phyloP scores from a whole-genome alignment of 2,113 vertebrate species.

The Oreochromis niloticus region DNA sequence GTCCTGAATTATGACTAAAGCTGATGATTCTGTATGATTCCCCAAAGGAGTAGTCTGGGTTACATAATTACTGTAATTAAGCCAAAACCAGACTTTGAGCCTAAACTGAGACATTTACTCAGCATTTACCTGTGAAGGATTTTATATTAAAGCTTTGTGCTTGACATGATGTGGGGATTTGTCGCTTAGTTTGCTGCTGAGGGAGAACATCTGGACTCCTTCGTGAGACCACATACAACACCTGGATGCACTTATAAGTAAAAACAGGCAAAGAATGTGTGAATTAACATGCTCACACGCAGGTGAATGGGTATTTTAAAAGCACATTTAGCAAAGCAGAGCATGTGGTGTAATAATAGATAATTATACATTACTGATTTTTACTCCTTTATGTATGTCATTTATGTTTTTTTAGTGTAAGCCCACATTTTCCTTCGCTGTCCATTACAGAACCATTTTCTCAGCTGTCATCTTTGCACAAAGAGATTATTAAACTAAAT shows the following conservation, averaged over 20 bases:
- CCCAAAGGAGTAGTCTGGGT: background rate
- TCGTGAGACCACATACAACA: background rate
- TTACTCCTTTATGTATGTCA: rapidly evolving
- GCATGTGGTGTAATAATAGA: background rate
- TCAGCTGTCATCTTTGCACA: background rate
- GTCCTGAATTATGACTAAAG: background rate
- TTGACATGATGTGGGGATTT: background rate
- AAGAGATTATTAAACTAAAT: background rate
- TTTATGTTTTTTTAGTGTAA: background rate
- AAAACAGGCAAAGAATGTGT: background rate
- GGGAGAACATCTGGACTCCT: background rate
- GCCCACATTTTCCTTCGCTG: background rate
- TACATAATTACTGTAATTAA: background rate
- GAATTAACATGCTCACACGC: background rate
- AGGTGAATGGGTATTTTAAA: background rate
- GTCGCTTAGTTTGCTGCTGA: background rate
- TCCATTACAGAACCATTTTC: background rate
- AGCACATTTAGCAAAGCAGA: background rate
- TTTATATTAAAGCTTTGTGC: background rate
- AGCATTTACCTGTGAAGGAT: background rate
- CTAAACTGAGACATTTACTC: background rate
- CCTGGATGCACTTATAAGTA: background rate
- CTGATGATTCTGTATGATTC: background rate
- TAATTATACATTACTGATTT: background rate
- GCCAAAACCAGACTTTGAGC: background rate